Evolutionary conservation across 2,888 invertebrate species (phyloP).

Genomic region (Merodon equestris): DNA sequence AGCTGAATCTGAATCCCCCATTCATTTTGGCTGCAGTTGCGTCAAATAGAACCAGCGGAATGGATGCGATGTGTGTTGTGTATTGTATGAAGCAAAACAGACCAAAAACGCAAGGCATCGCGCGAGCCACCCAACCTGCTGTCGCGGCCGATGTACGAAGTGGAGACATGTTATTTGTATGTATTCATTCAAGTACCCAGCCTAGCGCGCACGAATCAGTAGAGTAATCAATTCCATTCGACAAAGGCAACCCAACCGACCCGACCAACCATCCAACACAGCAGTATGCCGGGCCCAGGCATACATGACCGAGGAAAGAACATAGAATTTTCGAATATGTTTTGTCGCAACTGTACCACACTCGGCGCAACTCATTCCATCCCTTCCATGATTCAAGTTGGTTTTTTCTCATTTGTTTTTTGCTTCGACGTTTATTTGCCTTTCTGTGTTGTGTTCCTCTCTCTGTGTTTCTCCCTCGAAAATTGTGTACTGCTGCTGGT

Average conservation of each 20-base stretch:
- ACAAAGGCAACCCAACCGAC: neutral
- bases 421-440: slow-evolving; percentile 3
- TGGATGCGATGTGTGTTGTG: no score
- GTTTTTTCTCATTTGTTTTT: slow-evolving; percentile 23
- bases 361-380: slow-evolving; percentile 64
- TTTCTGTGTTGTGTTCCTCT: slow-evolving; percentile 29
- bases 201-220: neutral
- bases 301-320: slow-evolving; percentile 39
- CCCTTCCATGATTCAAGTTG: slow-evolving; percentile 52
- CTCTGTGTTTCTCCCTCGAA: slow-evolving; percentile 41
- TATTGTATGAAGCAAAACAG: no score
- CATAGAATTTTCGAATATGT: slow-evolving; percentile 69
- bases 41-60: no score
- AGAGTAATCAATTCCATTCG: neutral
- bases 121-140: no score
- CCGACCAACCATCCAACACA: no score
- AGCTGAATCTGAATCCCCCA: no score
- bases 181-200: no score
- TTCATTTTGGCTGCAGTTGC: no score
- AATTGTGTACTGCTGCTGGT: slow-evolving; percentile 19
- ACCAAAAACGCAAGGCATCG: no score
- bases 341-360: slow-evolving; percentile 70
- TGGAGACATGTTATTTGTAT: no score
- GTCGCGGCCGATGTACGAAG: no score
- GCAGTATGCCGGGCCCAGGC: slow-evolving; percentile 3